Evolutionary conservation across 2,113 vertebrate species (phyloP).

Genomic region (Tragelaphus strepsiceros): DNA sequence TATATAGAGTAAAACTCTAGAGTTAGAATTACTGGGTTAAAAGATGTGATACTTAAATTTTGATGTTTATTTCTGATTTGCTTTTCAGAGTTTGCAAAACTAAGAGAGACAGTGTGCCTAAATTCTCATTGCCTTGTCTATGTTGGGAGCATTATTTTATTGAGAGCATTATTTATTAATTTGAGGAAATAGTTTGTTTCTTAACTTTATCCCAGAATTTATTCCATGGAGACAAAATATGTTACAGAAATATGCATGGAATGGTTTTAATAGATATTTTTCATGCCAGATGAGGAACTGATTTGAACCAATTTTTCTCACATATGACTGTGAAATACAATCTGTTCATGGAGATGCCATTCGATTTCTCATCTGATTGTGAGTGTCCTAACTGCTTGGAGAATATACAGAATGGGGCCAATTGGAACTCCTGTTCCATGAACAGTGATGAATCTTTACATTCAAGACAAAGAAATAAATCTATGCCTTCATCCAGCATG

Average conservation of each 20-base stretch:
- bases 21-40: background rate
- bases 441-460: background rate
- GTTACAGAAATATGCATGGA: background rate
- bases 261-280: constrained; percentile 37
- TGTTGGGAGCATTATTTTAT: background rate
- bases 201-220: background rate
- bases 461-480: background rate
- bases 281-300: constrained; percentile 20
- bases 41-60: background rate
- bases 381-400: constrained; percentile 42
- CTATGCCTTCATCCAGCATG: background rate
- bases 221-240: background rate
- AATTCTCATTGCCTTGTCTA: background rate
- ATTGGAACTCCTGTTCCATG: background rate
- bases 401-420: background rate
- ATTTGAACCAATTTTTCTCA: constrained; percentile 31
- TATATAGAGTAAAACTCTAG: background rate
- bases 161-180: background rate
- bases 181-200: background rate
- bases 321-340: background rate
- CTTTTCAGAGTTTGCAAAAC: constrained; percentile 34
- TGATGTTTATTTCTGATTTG: constrained; percentile 27
- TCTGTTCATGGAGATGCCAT: background rate
- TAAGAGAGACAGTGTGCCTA: background rate
- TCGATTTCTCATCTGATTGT: constrained; percentile 39